Percentiles rank a stretch among this genome's conserved stretches.
phyloP scores from a whole-genome alignment of 2,888 invertebrate genomes.

The Chrysina gloriosa region DNA sequence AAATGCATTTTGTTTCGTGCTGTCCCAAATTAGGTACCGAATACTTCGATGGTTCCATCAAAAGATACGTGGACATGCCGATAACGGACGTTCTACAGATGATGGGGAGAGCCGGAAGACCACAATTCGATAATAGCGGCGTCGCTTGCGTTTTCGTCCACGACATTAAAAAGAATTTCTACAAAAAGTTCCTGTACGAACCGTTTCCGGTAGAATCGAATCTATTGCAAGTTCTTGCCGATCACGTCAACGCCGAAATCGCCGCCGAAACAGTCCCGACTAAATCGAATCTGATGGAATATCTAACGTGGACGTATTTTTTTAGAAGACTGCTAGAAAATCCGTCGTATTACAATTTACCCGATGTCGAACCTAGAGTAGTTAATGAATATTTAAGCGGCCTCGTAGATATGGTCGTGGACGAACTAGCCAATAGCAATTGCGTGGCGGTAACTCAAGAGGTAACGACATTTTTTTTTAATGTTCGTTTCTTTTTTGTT shows the following conservation, averaged over 20 bases:
- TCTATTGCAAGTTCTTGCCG: conserved; percentile 89
- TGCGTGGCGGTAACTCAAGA: conserved; percentile 82
- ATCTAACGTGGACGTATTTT: conserved; percentile 98
- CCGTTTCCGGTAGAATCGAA: conserved; percentile 99
- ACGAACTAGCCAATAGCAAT: conserved; percentile 77
- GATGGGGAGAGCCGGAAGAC: conserved; percentile 99
- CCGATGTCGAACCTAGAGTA: conserved; percentile 75
- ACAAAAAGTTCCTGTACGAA: conserved; percentile 98
- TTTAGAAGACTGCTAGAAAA: conserved; percentile 89
- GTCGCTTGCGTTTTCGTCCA: conserved; percentile 91
- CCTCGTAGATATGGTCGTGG: conserved; percentile 83
- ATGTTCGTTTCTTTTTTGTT: not conserved
- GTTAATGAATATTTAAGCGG: conserved; percentile 82
- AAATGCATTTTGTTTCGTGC: too few species aligned
- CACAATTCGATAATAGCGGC: conserved; percentile 95
- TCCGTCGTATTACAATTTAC: conserved; percentile 90
- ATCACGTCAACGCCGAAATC: conserved; percentile 97
- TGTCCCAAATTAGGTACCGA: conserved; percentile 78
- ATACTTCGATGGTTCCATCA: conserved; percentile 96
- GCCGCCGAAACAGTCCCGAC: conserved; percentile 95
- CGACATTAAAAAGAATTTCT: conserved; percentile 98
- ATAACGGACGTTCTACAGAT: conserved; percentile 99
- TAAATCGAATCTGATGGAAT: conserved; percentile 94
- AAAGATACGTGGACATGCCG: conserved; percentile 98
- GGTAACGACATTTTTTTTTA: conserved; percentile 64